These are phyloP conservation scores for Vireo griseus DNA, from an alignment of 2,797 vertebrate genomes.

Conservation along the genomic window DNA sequence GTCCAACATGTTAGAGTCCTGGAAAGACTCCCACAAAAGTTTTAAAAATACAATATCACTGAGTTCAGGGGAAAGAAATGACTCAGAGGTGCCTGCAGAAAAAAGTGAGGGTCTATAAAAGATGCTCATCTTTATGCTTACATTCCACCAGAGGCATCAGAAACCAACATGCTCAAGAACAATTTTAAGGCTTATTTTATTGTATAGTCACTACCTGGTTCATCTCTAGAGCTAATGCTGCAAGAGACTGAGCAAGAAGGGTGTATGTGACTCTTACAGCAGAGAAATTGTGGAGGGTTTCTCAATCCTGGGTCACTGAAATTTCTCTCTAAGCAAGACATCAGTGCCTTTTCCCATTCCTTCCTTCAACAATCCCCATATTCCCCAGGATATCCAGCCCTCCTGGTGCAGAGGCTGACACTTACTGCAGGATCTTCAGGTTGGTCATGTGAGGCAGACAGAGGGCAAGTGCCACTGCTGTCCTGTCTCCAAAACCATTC, in stretches of 20 bases:
- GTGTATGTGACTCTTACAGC: neutral
- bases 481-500: conserved; percentile 76
- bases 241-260: neutral
- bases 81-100: neutral
- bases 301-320: neutral
- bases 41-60: neutral
- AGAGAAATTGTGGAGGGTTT: neutral
- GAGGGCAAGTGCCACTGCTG: conserved; percentile 71
- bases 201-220: neutral
- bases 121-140: neutral
- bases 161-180: neutral
- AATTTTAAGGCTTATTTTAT: neutral
- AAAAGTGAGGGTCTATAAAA: neutral
- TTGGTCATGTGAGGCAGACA: conserved; percentile 66
- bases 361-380: neutral
- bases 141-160: neutral
- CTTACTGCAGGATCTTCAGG: conserved; percentile 83
- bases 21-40: neutral
- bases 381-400: neutral
- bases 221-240: neutral
- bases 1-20: neutral
- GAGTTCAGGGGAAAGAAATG: neutral
- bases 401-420: neutral
- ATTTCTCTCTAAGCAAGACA: neutral
- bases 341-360: neutral